phyloP scores from a whole-genome alignment of 2,113 vertebrate genomes.

The Petromus typicus region DNA sequence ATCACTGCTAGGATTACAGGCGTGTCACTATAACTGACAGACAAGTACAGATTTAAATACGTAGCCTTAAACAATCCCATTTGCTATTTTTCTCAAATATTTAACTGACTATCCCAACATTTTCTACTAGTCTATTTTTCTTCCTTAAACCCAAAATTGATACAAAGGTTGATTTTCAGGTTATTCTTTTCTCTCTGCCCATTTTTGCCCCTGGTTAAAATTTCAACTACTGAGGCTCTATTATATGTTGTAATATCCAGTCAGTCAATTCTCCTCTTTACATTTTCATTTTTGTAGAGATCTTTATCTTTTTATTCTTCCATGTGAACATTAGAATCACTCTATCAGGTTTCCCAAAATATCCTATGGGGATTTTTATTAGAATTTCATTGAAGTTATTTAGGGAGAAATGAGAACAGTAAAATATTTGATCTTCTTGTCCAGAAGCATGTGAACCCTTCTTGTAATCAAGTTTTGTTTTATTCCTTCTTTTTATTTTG shows the following conservation, averaged over 20 bases:
- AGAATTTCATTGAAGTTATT: conserved; percentile 47
- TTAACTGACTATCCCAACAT: background rate
- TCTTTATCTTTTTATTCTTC: background rate
- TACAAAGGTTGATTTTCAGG: background rate
- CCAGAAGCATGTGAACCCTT: background rate
- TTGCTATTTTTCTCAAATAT: background rate
- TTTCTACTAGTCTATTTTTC: background rate
- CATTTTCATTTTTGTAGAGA: background rate
- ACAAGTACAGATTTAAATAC: background rate
- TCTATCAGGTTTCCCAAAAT: background rate
- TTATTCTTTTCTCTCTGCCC: background rate
- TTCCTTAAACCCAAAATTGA: background rate
- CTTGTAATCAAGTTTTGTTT: background rate
- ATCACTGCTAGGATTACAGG: background rate
- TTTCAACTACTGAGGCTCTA: background rate
- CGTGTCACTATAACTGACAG: background rate
- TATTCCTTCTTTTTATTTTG: background rate
- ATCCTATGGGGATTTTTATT: background rate
- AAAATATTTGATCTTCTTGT: background rate
- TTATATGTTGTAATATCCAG: background rate
- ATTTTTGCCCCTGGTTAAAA: background rate
- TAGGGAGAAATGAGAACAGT: background rate
- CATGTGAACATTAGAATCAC: background rate
- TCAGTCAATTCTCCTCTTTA: background rate
- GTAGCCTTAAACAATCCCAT: background rate